phyloP scores from a whole-genome alignment of 2,113 vertebrate genomes.

The Lipophrys pholis region DNA sequence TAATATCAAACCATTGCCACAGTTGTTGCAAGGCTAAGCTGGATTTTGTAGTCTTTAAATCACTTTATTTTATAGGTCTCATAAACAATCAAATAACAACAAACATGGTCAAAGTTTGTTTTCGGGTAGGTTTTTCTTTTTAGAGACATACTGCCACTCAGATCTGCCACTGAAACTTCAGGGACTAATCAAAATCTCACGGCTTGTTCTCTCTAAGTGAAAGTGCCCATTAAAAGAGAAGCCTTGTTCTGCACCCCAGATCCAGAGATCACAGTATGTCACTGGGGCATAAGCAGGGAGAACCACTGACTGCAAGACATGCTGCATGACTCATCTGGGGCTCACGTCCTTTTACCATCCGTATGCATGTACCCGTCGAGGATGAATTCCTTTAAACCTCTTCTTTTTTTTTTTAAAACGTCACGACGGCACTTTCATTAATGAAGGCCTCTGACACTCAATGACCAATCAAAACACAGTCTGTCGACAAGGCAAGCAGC shows the following conservation, averaged over 20 bases:
- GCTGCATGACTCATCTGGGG: conserved; percentile 37
- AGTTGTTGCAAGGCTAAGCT: too few species aligned
- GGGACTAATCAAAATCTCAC: conserved; percentile 52
- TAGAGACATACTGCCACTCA: not conserved
- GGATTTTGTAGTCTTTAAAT: too few species aligned
- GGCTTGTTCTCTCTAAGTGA: conserved; percentile 20
- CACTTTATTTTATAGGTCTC: too few species aligned
- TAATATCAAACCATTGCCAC: not conserved
- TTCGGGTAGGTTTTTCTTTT: not conserved
- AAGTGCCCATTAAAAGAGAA: conserved; percentile 52
- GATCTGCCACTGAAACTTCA: conserved; percentile 5
- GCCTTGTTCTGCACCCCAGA: conserved; percentile 33
- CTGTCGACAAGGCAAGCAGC: conserved; percentile 50
- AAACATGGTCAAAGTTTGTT: too few species aligned
- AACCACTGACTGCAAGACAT: conserved; percentile 23
- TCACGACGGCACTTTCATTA: conserved; percentile 59
- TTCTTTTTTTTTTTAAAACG: conserved; percentile 56
- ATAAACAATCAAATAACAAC: too few species aligned
- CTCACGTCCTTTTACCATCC: conserved; percentile 32
- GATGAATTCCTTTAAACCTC: conserved; percentile 11
- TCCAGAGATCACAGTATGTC: conserved; percentile 53
- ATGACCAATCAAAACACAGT: conserved; percentile 73
- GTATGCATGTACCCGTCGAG: conserved; percentile 6
- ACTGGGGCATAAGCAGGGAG: conserved; percentile 39
- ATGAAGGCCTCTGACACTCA: conserved; percentile 63